These are phyloP conservation scores for Aradus depressus DNA, from an alignment of 2,888 invertebrate species.

Conservation along the genomic window DNA sequence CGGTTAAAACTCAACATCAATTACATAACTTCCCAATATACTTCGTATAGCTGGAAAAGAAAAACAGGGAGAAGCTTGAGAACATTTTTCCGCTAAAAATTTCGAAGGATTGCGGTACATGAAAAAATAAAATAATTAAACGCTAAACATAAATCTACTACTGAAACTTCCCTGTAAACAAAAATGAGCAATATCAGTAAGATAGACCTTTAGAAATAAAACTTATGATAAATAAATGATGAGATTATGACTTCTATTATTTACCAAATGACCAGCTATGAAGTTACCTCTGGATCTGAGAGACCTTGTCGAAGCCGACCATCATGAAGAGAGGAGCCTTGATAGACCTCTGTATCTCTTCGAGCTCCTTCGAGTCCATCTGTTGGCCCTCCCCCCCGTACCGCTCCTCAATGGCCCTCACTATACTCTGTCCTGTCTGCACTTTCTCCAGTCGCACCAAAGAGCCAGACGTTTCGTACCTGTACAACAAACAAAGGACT, in stretches of 20 bases:
- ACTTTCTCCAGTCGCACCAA: conserved; percentile 77
- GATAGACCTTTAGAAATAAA: too few relatives aligned
- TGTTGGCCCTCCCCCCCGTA: conserved; percentile 54
- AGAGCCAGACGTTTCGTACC: conserved; percentile 60
- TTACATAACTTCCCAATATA: too few relatives aligned
- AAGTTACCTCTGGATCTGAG: conserved; percentile 44
- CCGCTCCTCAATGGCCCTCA: conserved; percentile 59
- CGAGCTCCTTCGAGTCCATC: conserved; percentile 39
- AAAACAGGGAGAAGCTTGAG: too few relatives aligned
- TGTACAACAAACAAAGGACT: conserved; percentile 10
- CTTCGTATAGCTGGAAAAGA: too few relatives aligned
- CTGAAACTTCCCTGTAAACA: too few relatives aligned
- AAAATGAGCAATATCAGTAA: too few relatives aligned
- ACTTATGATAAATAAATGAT: not conserved
- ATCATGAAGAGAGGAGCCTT: conserved; percentile 75
- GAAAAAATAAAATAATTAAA: too few relatives aligned
- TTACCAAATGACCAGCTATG: not conserved
- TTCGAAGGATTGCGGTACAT: too few relatives aligned
- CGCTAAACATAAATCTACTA: too few relatives aligned
- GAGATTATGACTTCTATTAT: not conserved
- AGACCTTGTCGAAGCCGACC: conserved; percentile 81
- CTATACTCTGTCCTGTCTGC: conserved; percentile 55
- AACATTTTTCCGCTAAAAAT: too few relatives aligned
- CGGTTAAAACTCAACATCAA: too few relatives aligned
- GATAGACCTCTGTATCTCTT: conserved; percentile 55